A percentile compares a stretch with the other conserved stretches of the same genome.
Conservation (phyloP, 2,797 vertebrate species). For the Epinephelus coioides region DNA sequence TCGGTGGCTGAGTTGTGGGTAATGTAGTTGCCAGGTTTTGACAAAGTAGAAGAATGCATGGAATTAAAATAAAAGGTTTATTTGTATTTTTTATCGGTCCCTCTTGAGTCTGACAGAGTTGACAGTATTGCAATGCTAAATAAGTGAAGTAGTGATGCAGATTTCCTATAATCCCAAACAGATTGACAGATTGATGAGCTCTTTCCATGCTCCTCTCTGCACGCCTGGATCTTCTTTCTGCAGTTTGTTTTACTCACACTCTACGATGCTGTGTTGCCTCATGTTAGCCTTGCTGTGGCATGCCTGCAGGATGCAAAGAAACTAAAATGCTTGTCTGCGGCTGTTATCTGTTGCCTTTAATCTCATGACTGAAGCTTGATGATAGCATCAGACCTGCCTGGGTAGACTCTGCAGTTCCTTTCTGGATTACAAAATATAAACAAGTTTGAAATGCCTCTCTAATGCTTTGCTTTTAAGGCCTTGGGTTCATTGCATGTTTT, state of each 20-base stretch:
- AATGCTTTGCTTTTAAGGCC: slow-evolving; percentile 28
- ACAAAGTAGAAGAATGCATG: not conserved
- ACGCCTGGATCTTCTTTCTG: slow-evolving; percentile 8
- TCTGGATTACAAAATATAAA: not conserved
- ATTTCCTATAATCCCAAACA: not conserved
- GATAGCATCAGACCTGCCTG: slow-evolving; percentile 20
- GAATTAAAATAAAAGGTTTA: not conserved
- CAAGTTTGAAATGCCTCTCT: not conserved
- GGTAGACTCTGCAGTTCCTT: not conserved
- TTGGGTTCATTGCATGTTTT: slow-evolving; percentile 48
- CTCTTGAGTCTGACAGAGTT: not conserved
- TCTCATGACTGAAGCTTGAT: not conserved
- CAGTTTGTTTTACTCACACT: not conserved
- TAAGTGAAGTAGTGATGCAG: not conserved
- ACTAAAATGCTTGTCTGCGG: not conserved
- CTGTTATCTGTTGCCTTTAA: slow-evolving; percentile 13
- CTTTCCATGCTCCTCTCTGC: not conserved
- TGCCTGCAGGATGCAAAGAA: slow-evolving; percentile 42
- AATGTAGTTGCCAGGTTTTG: not conserved
- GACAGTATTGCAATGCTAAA: not conserved
- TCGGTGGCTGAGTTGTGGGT: not conserved
- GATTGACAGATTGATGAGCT: not conserved
- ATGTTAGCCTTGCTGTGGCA: slow-evolving; percentile 36
- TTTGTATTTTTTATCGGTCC: not conserved
- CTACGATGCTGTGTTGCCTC: not conserved